A percentile compares a stretch with the other conserved stretches of the same genome.
These are phyloP conservation scores for Acomys russatus DNA, from an alignment of 2,797 vertebrate genomes.

Conservation along the genomic window DNA sequence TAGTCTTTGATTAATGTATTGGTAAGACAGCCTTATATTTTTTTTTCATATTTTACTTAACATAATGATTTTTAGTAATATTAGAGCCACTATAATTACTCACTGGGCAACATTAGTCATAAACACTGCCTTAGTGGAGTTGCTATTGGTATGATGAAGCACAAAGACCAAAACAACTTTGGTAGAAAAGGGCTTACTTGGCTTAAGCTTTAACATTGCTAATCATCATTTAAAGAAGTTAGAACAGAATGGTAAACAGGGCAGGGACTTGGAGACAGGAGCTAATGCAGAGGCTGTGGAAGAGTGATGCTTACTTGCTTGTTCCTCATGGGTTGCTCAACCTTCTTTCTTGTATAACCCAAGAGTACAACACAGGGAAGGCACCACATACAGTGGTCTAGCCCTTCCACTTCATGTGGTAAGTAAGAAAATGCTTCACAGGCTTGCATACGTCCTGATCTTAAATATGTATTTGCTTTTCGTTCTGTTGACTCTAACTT, in stretches of 20 bases:
- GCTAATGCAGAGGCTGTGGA: not conserved
- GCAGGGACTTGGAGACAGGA: too few species aligned
- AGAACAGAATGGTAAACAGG: not conserved
- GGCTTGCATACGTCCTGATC: not conserved
- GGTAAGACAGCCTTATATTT: not conserved
- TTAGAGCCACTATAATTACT: not conserved
- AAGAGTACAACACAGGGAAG: not conserved
- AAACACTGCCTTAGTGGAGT: too few species aligned
- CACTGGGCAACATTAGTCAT: not conserved
- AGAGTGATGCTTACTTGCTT: too few species aligned
- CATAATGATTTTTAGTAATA: not conserved
- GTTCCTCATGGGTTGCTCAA: not conserved
- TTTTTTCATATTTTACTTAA: not conserved
- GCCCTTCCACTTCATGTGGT: not conserved
- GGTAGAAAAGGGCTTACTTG: not conserved
- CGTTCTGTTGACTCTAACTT: too few species aligned
- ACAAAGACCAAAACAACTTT: not conserved
- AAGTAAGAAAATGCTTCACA: not conserved
- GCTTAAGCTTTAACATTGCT: not conserved
- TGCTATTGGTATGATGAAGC: not conserved
- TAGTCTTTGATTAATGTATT: not conserved
- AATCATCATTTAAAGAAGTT: not conserved
- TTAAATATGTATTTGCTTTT: not conserved
- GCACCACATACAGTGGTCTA: not conserved
- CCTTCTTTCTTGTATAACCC: not conserved